Evolutionary conservation across 2,797 vertebrate species (phyloP).

Genomic region (Pelochelys cantorii): DNA sequence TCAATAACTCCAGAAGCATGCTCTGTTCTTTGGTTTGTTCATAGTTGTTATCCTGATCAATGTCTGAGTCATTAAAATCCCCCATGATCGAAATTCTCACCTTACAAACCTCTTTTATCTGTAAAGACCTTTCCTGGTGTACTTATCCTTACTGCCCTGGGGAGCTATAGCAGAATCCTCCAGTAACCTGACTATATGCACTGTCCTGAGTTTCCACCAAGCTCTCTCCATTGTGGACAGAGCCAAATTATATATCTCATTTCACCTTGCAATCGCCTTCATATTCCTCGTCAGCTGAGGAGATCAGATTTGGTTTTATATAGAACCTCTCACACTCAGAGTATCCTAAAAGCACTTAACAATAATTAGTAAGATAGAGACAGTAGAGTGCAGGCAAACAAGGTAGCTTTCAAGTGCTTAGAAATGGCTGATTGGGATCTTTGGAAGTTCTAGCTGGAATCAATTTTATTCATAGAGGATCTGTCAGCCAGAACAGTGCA

Average conservation of each 20-base stretch:
- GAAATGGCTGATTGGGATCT: not conserved
- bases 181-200: not conserved
- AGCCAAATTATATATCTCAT: slow-evolving; percentile 41
- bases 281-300: slow-evolving; percentile 3
- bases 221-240: not conserved
- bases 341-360: not conserved
- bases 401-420: not conserved
- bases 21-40: not conserved
- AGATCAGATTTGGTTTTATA: slow-evolving; percentile 12
- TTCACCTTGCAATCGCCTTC: slow-evolving; percentile 1
- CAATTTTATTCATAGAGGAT: not conserved
- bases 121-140: slow-evolving; percentile 24
- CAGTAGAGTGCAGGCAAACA: not conserved
- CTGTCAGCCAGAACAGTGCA: not conserved
- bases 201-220: slow-evolving; percentile 39
- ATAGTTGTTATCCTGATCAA: slow-evolving; percentile 3
- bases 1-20: slow-evolving; percentile 2
- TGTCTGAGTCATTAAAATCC: not conserved
- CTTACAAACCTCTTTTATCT: slow-evolving; percentile 1
- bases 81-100: slow-evolving; percentile 14
- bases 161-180: not conserved
- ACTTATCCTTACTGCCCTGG: slow-evolving; percentile 13
- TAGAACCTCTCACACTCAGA: not conserved
- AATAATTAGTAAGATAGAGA: not conserved
- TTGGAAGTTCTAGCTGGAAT: not conserved